A percentile compares a stretch with the other conserved stretches of the same genome.
These are phyloP conservation scores for Montipora foliosa DNA, from an alignment of 64 coral and sea anemone species.

Conservation along the genomic window DNA sequence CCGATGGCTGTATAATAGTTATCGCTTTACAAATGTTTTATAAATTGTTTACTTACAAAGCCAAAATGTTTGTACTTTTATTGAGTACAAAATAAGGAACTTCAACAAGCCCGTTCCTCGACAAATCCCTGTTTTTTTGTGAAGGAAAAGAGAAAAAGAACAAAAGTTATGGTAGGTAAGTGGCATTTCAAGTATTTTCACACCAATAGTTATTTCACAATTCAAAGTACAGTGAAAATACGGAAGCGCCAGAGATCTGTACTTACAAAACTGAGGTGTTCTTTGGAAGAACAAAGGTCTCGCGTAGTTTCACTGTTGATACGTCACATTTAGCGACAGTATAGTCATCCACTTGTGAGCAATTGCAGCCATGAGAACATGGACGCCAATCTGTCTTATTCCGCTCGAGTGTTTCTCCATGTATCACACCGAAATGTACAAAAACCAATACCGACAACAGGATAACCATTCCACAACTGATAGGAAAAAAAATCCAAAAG, in stretches of 20 bases:
- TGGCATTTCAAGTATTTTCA: too few relatives aligned
- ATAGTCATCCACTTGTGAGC: not conserved
- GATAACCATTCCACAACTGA: not conserved
- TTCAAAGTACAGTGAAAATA: not conserved
- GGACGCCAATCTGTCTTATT: conserved; percentile 7
- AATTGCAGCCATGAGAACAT: conserved; percentile 6
- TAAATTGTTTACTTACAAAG: conserved; percentile 1
- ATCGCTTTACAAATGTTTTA: not conserved
- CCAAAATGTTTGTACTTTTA: not conserved
- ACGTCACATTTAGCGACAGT: conserved; percentile 16
- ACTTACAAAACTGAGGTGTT: conserved; percentile 12
- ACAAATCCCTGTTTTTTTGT: conserved; percentile 38
- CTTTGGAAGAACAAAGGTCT: not conserved
- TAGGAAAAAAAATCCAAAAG: not conserved
- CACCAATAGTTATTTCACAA: too few relatives aligned
- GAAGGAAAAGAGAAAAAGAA: not conserved
- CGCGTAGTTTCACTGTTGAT: not conserved
- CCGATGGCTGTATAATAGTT: too few relatives aligned
- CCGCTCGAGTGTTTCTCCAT: not conserved
- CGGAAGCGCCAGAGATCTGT: not conserved
- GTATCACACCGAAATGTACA: not conserved
- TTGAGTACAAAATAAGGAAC: conserved; percentile 36
- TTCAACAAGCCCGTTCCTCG: conserved; percentile 25
- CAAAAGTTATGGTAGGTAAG: too few relatives aligned
- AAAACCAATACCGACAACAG: not conserved